These are phyloP conservation scores for Mya arenaria DNA, from an alignment of 1,140 invertebrate species.

Conservation along the genomic window DNA sequence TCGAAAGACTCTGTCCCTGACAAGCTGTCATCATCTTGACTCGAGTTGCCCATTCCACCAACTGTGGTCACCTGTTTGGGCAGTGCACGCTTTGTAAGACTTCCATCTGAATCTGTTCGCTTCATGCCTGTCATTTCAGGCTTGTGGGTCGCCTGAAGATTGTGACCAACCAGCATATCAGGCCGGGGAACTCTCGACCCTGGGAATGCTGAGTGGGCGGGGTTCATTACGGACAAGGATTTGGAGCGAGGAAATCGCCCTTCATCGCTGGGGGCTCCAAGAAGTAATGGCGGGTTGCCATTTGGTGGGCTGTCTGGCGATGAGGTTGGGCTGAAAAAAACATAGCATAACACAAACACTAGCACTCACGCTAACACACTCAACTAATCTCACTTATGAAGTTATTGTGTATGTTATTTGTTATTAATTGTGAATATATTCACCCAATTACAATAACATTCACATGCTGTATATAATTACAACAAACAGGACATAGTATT, in stretches of 20 bases:
- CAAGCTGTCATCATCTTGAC: slow-evolving; percentile 46
- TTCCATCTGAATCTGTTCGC: slow-evolving; percentile 34
- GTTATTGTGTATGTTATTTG: no score
- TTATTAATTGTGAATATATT: no score
- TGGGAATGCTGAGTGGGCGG: background rate
- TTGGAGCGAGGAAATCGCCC: slow-evolving; percentile 32
- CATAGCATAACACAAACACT: background rate
- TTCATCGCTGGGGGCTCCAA: no score
- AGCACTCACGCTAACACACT: no score
- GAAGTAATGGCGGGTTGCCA: background rate
- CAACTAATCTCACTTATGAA: no score
- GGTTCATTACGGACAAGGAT: slow-evolving; percentile 4
- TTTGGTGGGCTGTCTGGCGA: slow-evolving; percentile 30
- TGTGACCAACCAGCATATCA: background rate
- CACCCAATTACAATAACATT: no score
- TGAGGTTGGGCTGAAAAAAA: slow-evolving; percentile 31
- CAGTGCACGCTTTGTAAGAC: slow-evolving; percentile 24
- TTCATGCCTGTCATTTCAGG: background rate
- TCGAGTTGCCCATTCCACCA: slow-evolving; percentile 28
- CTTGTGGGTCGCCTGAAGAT: background rate
- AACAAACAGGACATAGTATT: no score
- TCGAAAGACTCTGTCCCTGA: slow-evolving; percentile 45
- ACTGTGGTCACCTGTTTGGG: slow-evolving; percentile 39
- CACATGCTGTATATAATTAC: no score
- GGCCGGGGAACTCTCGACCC: slow-evolving; percentile 29